These are phyloP conservation scores for Chouioia cunea DNA, from an alignment of 2,888 invertebrate genomes.

Conservation along the genomic window DNA sequence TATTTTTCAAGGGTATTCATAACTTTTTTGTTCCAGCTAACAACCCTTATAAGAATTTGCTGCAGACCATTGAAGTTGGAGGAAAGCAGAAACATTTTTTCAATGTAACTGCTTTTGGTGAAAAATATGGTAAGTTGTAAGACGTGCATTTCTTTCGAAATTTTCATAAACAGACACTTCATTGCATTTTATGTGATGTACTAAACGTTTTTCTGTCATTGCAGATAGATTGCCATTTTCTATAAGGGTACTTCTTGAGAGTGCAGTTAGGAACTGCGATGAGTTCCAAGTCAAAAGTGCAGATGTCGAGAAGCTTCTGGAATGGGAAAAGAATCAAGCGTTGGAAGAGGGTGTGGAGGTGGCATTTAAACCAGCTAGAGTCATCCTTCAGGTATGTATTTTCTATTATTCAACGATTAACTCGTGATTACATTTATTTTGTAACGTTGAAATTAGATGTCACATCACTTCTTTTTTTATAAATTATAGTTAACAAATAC, in stretches of 20 bases:
- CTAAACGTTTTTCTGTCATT: conserved; percentile 17
- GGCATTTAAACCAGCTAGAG: conserved; percentile 95
- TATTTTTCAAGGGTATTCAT: background rate
- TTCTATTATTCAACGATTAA: too few species aligned
- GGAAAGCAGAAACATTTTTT: conserved; percentile 82
- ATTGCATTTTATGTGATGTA: background rate
- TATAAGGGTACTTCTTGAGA: conserved; percentile 92
- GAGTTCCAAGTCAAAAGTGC: conserved; percentile 88
- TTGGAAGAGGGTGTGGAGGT: conserved; percentile 85
- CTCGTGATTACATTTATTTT: too few species aligned
- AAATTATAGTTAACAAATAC: conserved; percentile 5
- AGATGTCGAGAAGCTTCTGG: conserved; percentile 90
- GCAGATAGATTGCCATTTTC: conserved; percentile 89
- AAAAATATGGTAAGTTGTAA: conserved; percentile 80
- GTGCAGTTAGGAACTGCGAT: conserved; percentile 96
- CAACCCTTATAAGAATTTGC: conserved; percentile 76
- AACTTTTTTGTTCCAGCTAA: conserved; percentile 62
- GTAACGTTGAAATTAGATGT: too few species aligned
- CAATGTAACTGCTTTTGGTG: conserved; percentile 80
- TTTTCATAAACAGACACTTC: conserved; percentile 23
- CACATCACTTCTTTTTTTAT: background rate
- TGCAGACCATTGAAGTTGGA: conserved; percentile 74
- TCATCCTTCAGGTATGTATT: conserved; percentile 86
- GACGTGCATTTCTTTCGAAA: conserved; percentile 2
- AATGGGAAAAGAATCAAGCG: conserved; percentile 85